A percentile compares a stretch with the other conserved stretches of the same genome.
Conservation (phyloP, 1,140 invertebrate genomes). For the Drosophila repleta region DNA sequence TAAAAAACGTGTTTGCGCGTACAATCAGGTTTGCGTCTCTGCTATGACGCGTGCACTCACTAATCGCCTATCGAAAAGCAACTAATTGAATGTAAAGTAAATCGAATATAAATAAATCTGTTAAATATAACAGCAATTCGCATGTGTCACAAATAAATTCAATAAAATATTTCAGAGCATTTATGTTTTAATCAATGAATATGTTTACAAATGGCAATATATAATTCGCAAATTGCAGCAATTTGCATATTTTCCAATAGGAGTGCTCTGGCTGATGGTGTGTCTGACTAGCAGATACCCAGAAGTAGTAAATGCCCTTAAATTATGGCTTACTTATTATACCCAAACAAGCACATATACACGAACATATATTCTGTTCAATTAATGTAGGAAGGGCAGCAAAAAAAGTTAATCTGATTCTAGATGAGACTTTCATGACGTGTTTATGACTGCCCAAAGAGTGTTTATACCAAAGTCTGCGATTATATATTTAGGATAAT, state of each 20-base stretch:
- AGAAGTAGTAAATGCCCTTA: too few species aligned
- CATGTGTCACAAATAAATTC: background rate
- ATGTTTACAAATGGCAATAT: background rate
- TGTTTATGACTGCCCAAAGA: too few species aligned
- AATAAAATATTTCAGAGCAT: background rate
- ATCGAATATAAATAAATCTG: background rate
- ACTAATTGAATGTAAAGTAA: background rate
- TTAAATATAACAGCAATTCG: background rate
- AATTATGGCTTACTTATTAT: too few species aligned
- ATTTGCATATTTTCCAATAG: background rate
- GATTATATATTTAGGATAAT: too few species aligned
- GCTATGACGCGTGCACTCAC: background rate
- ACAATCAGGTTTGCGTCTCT: background rate
- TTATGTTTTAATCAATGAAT: too few species aligned
- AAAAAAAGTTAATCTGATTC: too few species aligned
- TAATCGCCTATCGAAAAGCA: background rate
- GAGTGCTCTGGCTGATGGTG: too few species aligned
- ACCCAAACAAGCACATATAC: background rate
- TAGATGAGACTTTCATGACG: too few species aligned
- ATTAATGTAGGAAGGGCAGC: too few species aligned
- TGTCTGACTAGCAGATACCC: too few species aligned
- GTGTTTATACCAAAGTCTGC: too few species aligned
- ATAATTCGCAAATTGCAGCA: background rate
- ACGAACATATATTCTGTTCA: background rate
- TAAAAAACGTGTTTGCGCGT: too few species aligned